Percentiles rank a stretch among this genome's conserved stretches.
phyloP scores from a whole-genome alignment of 2,888 invertebrate genomes.

The Leptinotarsa tumamoca region DNA sequence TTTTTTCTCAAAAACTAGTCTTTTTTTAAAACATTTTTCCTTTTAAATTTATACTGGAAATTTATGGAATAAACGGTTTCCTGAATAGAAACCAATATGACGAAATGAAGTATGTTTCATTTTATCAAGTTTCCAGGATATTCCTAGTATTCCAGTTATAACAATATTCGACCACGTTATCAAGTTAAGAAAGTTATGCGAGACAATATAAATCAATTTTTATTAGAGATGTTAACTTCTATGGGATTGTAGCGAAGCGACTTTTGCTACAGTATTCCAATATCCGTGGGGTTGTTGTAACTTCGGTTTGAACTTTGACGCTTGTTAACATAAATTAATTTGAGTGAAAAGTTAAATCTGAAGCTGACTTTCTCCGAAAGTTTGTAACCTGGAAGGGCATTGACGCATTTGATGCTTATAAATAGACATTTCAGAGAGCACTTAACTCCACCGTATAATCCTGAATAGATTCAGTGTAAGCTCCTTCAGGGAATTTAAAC shows the following conservation, averaged over 20 bases:
- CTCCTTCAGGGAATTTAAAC: neutral
- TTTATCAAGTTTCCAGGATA: no score
- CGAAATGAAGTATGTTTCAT: no score
- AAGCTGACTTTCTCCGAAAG: neutral
- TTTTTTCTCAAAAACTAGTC: no score
- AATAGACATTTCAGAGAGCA: neutral
- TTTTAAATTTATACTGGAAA: no score
- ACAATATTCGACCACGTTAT: neutral
- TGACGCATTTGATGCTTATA: neutral
- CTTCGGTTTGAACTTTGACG: neutral
- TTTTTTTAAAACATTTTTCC: no score
- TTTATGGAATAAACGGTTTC: no score
- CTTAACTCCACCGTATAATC: neutral
- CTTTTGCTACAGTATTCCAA: neutral
- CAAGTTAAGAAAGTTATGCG: neutral
- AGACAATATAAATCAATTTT: neutral
- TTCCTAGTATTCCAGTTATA: no score
- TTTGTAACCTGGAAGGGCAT: conserved; percentile 5
- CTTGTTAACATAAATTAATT: conserved; percentile 6
- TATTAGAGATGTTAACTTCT: neutral
- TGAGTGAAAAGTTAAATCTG: neutral
- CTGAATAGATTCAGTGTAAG: neutral
- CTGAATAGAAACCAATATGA: no score
- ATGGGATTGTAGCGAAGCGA: neutral
- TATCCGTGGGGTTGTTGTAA: neutral